Percentiles rank a stretch among this genome's conserved stretches.
phyloP scores from a whole-genome alignment of 2,797 vertebrate species.

The Odontamblyopus rebecca region DNA sequence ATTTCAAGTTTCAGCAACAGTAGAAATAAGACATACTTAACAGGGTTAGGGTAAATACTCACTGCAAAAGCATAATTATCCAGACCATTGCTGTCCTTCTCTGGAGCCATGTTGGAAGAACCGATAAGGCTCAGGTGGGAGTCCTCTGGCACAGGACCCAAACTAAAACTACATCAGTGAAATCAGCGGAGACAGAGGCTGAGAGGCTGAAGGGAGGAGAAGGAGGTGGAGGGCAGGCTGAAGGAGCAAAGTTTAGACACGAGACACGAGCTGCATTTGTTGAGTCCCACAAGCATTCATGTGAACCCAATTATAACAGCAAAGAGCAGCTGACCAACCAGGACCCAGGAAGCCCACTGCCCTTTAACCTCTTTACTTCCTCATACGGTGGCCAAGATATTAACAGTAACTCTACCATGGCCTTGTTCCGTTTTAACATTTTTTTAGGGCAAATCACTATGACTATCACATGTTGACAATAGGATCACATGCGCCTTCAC shows the following conservation, averaged over 20 bases:
- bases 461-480: constrained; percentile 36
- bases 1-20: constrained; percentile 21
- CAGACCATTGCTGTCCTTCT: constrained; percentile 76
- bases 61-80: constrained; percentile 82
- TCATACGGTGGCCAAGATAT: not conserved
- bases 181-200: constrained; percentile 18
- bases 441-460: constrained; percentile 8
- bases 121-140: constrained; percentile 20
- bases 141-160: constrained; percentile 21
- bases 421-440: constrained; percentile 29
- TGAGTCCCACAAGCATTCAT: constrained; percentile 73
- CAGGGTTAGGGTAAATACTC: constrained; percentile 62
- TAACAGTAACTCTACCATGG: not conserved
- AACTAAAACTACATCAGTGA: constrained; percentile 18
- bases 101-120: constrained; percentile 62
- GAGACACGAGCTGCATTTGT: constrained; percentile 45
- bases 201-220: not conserved
- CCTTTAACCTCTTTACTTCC: not conserved
- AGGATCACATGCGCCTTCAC: constrained; percentile 34
- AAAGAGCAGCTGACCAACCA: constrained; percentile 69
- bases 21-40: not conserved
- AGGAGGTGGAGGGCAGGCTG: constrained; percentile 1
- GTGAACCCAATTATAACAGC: constrained; percentile 77
- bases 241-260: constrained; percentile 46
- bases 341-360: constrained; percentile 15